Evolutionary conservation across 2,888 invertebrate species (phyloP).

Genomic region (Lissocephala sabroskyi): DNA sequence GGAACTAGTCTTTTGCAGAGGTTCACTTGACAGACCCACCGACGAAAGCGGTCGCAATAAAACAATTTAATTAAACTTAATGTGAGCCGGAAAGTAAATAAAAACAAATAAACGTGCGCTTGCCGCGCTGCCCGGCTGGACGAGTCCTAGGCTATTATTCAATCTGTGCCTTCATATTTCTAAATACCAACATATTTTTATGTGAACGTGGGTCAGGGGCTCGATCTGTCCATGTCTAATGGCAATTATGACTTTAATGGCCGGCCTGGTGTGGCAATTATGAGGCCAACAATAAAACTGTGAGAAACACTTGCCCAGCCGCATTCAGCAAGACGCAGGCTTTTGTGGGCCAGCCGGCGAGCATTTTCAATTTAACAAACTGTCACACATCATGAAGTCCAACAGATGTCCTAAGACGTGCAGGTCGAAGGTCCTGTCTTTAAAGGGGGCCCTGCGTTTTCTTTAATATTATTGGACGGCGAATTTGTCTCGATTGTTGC

Average conservation of each 20-base stretch:
- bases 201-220: conserved; percentile 1
- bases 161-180: conserved; percentile 23
- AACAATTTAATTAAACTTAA: conserved; percentile 64
- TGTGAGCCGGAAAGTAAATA: conserved; percentile 43
- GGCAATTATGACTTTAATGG: conserved; percentile 37
- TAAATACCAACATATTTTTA: conserved; percentile 12
- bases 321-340: not conserved
- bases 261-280: conserved; percentile 14
- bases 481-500: too few relatives aligned
- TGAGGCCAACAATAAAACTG: conserved; percentile 8
- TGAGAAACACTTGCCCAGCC: not conserved
- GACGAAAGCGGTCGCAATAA: too few relatives aligned
- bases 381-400: conserved; percentile 33
- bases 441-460: too few relatives aligned
- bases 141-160: conserved; percentile 16
- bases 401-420: conserved; percentile 7
- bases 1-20: too few relatives aligned
- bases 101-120: conserved; percentile 65
- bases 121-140: conserved; percentile 35
- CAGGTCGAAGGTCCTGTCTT: too few relatives aligned
- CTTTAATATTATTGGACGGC: too few relatives aligned
- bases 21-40: too few relatives aligned
- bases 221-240: conserved; percentile 22
- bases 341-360: not conserved
- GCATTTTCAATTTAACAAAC: conserved; percentile 42